Evolutionary conservation across 2,888 invertebrate species (phyloP), one percentile per base, ranked within the genome.

Genomic region (Cyclophora albipunctata): DNA sequence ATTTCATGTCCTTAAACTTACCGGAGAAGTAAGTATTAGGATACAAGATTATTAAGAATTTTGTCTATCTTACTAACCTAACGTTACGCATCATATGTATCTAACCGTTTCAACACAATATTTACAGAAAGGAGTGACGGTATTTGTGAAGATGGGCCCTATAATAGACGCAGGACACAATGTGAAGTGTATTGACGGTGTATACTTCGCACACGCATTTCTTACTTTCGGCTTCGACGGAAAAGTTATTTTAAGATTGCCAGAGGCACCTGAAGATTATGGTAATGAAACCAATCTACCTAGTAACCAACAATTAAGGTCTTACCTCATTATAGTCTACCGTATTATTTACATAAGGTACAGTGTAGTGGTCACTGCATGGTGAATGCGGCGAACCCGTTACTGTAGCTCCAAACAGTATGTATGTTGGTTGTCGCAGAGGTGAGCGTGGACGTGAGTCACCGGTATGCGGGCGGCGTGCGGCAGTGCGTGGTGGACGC

Each of bases 121-220:
- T 47, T 7, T 40, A 47, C 67, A 88, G 87, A 85, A 85, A 83
- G 86, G 86, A 3, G 65, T 80, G 3, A 85, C 85, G 0, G 73
- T 87, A 0, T 63, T 78, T 0, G 84, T 88, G 51, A 84, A 81
- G 64, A 78, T 86, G 75, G 78, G 75, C 0, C 68, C 81, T 2
- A 71, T 81, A 4, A 59, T 83, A 20, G 75, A 78, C 2, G 66
- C 81, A 0, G 81, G 81, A 0, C 87, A 86, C 54, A 78, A 79
- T 6, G 63, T 89, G 46, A 81, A 76, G 55, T 70, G 73, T 43
- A 81, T 75, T 60, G 62, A 71, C 42, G 80, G 67, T 0, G 73
- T 68, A 47, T 67, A 62, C 53, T 75, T 66, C 51, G 40, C 42
- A 0, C 51, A 56, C 41, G 78, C 77, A 2, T 61, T 89, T 6